Base-by-base conservation (phyloP, 2,888 invertebrate genomes). In the Cenopis cana region DNA sequence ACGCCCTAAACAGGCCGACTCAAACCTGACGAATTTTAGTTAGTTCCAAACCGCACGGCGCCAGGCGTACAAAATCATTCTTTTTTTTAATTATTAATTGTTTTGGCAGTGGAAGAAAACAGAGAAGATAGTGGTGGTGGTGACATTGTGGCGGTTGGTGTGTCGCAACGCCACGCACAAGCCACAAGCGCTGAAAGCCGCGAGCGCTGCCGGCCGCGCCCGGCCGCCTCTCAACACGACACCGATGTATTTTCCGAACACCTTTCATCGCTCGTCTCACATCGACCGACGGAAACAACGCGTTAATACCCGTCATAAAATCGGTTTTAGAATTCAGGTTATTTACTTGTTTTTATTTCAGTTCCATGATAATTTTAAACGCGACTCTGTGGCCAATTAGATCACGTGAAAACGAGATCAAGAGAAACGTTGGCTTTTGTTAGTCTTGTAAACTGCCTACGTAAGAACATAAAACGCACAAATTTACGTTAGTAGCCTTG, bases 251-350 rank as follows among this genome's bases (percentile, higher is more conserved):
- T 91, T 90, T 90, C 88, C 89, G 88, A 89, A 85, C 92, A 89
- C 90, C 92, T 93, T 91, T 93, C 93, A 92, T 86, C 92, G 90
- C 91, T 87, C 90, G 87, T 89, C 91, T 88, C 92, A 87, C 91
- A 91, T 90, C 92, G 87, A 88, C 89, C 90, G 91, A 89, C 93
- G 93, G 93, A 93, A 93, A 93, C 92, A 91, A 93, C 92, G 89
- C 92, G 93, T 93, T 93, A 93, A 93, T 93, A 93, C 93, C 90
- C 91, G 92, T 93, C 93, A 91, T 93, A 93, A 93, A 93, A 93
- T 93, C 93, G 88, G 88, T 91, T 93, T 93, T 92, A 93, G 93
- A 91, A 93, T 91, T 91, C 90, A 89, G 91, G 90, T 91, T 92
- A 92, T 93, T 93, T 93, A 92, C 91, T 91, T 93, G 89, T 91